phyloP scores from a whole-genome alignment of 2,113 vertebrate genomes.

The Mus spicilegus region DNA sequence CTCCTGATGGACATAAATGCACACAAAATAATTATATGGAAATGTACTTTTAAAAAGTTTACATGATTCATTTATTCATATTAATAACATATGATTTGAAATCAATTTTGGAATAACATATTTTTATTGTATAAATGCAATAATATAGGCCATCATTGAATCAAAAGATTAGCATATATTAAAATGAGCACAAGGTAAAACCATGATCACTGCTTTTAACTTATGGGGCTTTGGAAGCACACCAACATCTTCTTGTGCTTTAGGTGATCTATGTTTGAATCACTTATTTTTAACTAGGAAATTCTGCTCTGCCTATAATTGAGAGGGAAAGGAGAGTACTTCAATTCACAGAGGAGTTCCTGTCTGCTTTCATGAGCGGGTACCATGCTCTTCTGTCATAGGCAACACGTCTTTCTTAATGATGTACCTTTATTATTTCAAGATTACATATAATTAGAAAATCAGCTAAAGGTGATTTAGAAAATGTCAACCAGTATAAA shows the following conservation, averaged over 20 bases:
- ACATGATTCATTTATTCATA: neutral
- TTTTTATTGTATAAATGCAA: slow-evolving; percentile 12
- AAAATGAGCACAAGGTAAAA: neutral
- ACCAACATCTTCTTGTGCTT: neutral
- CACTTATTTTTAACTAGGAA: slow-evolving; percentile 7
- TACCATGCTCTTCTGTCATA: neutral
- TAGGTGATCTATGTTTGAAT: slow-evolving; percentile 56
- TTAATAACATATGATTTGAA: neutral
- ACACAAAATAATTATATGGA: neutral
- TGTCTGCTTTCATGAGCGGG: neutral
- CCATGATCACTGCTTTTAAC: neutral
- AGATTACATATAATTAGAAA: slow-evolving; percentile 2
- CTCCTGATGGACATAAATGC: neutral
- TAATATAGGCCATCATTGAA: neutral
- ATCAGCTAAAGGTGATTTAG: neutral
- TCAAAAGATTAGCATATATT: neutral
- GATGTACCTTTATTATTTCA: slow-evolving; percentile 10
- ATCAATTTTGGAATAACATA: neutral
- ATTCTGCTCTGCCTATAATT: slow-evolving; percentile 29
- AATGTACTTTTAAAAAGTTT: neutral
- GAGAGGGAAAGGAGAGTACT: slow-evolving; percentile 33
- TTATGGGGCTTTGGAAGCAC: neutral
- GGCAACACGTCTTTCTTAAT: neutral
- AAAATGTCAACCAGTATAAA: neutral
- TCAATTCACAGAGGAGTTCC: slow-evolving; percentile 12